Conservation (phyloP, 2,113 vertebrate species). For the Chloroceryle aenea region DNA sequence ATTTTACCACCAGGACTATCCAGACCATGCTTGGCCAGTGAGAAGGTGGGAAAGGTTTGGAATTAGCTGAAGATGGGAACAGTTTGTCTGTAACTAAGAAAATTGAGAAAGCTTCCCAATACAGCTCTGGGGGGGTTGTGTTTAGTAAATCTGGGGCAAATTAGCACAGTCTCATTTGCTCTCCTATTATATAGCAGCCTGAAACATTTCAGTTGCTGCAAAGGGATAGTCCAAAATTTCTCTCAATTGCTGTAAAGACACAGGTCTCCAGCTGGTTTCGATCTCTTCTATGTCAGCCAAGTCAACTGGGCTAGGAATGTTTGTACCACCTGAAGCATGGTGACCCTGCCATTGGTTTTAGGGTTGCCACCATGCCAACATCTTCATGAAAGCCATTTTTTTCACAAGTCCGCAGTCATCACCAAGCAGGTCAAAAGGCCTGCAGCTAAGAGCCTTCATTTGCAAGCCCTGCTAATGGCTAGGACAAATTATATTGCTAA, state of each 20-base stretch:
- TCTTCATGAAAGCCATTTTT: not conserved
- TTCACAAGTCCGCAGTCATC: not conserved
- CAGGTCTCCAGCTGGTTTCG: not conserved
- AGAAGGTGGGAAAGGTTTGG: not conserved
- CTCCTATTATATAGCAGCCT: not conserved
- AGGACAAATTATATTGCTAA: not conserved
- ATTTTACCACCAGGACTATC: not conserved
- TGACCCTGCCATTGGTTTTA: not conserved
- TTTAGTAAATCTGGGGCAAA: not conserved
- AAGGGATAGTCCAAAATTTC: not conserved
- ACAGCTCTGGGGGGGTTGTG: not conserved
- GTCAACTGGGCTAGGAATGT: rapidly evolving
- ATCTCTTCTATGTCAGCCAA: not conserved
- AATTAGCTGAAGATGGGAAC: not conserved
- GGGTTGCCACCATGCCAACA: not conserved
- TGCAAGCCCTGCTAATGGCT: not conserved
- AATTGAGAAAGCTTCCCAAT: not conserved
- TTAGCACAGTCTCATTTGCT: not conserved
- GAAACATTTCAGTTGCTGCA: not conserved
- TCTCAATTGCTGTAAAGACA: not conserved
- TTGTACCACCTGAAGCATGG: not conserved
- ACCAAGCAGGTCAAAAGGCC: not conserved
- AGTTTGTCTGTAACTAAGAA: not conserved
- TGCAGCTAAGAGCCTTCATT: not conserved
- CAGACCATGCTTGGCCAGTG: not conserved